Evolutionary conservation across 2,888 invertebrate species (phyloP).

Genomic region (Lasioglossum villosulum): DNA sequence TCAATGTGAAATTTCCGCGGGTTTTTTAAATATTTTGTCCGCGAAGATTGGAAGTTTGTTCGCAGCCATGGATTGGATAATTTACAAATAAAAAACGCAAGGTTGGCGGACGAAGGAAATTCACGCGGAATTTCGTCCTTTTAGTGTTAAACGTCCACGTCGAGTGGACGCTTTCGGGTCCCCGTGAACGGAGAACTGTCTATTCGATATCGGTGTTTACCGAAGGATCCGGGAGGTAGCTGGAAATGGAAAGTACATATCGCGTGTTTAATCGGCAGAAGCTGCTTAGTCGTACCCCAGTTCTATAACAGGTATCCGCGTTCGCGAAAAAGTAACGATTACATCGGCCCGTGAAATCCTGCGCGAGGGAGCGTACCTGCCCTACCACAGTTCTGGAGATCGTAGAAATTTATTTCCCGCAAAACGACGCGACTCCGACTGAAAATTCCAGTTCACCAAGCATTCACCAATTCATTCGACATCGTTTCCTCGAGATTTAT

Average conservation of each 20-base stretch:
- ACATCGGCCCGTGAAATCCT: neutral
- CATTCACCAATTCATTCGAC: neutral
- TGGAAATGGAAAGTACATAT: slow-evolving; percentile 55
- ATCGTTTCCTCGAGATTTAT: neutral
- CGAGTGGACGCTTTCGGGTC: slow-evolving; percentile 43
- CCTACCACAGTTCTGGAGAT: neutral
- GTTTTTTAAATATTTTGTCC: neutral
- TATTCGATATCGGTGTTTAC: slow-evolving; percentile 55
- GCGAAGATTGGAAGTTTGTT: neutral
- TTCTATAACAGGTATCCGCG: slow-evolving; percentile 16
- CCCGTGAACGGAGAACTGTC: slow-evolving; percentile 43
- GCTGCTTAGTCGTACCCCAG: slow-evolving; percentile 39
- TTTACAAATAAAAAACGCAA: neutral
- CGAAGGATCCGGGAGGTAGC: slow-evolving; percentile 43
- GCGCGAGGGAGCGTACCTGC: neutral
- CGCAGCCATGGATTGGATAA: neutral
- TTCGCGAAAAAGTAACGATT: slow-evolving; percentile 13
- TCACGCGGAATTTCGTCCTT: slow-evolving; percentile 40
- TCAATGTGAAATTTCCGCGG: too few relatives aligned
- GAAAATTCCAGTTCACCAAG: neutral
- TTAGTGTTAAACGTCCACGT: slow-evolving; percentile 45
- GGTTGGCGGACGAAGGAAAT: slow-evolving; percentile 16
- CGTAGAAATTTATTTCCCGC: neutral
- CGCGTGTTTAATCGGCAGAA: slow-evolving; percentile 41
- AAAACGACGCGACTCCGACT: neutral